Percentiles rank a stretch among this genome's conserved stretches.
Evolutionary conservation across 2,888 invertebrate species (phyloP).

Genomic region (Lymantria monacha): DNA sequence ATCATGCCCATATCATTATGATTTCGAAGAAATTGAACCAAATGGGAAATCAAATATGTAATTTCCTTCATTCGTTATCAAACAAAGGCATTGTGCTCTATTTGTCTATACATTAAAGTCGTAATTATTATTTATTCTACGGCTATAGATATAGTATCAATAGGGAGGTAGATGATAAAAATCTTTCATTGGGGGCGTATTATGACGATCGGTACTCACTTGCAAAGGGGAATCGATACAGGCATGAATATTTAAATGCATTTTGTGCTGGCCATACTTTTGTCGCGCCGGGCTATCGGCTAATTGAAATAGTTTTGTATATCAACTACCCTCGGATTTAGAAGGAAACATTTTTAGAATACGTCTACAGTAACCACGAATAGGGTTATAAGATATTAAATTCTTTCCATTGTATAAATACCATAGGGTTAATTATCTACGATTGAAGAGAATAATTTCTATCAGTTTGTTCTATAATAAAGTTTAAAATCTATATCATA

Average conservation of each 20-base stretch:
- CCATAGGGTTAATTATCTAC: not conserved
- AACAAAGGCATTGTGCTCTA: constrained; percentile 20
- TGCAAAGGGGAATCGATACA: constrained; percentile 59
- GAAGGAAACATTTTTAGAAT: constrained; percentile 32
- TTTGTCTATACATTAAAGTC: constrained; percentile 29
- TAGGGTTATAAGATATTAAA: constrained; percentile 17
- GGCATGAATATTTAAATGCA: constrained; percentile 74
- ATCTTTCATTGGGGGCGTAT: constrained; percentile 72
- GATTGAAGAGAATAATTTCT: too few species aligned
- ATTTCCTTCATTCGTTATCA: constrained; percentile 9
- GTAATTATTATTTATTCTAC: constrained; percentile 46
- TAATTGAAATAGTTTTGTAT: constrained; percentile 71
- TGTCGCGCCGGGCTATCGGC: constrained; percentile 48
- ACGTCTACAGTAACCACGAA: constrained; percentile 7
- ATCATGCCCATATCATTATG: not conserved
- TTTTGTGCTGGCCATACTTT: constrained; percentile 54
- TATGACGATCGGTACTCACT: constrained; percentile 38
- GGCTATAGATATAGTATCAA: constrained; percentile 50
- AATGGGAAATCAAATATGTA: not conserved
- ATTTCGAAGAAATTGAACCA: not conserved
- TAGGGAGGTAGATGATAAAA: constrained; percentile 70
- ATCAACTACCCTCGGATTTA: constrained; percentile 38
- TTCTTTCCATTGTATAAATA: constrained; percentile 7
- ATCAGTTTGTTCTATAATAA: too few species aligned
- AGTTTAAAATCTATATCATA: too few species aligned